Percentiles rank a stretch among this genome's conserved stretches.
Evolutionary conservation across 2,888 invertebrate species (phyloP).

Genomic region (Noctua janthina): DNA sequence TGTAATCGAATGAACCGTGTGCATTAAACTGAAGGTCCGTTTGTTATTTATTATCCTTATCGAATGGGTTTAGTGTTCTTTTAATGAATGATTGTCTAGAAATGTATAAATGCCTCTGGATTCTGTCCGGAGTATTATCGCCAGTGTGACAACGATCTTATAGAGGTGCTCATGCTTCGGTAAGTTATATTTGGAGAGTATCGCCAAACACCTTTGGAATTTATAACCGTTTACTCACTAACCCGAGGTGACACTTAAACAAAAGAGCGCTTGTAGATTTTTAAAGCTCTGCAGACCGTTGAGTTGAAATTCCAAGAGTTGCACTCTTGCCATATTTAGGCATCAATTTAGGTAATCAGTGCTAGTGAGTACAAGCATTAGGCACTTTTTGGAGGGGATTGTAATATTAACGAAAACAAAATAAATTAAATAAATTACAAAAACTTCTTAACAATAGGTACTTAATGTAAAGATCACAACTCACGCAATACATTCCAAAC

Average conservation of each 20-base stretch:
- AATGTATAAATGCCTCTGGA: background rate
- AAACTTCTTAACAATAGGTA: background rate
- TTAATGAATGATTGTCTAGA: background rate
- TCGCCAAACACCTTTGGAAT: no score
- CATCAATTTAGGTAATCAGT: no score
- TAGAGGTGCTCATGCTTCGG: no score
- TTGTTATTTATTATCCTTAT: background rate
- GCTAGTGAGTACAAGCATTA: no score
- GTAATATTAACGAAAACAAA: background rate
- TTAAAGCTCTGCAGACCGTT: no score
- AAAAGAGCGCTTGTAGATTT: no score
- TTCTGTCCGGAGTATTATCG: background rate
- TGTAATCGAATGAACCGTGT: background rate
- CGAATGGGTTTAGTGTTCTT: background rate
- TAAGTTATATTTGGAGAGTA: no score
- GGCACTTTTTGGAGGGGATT: no score
- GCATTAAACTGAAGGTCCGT: background rate
- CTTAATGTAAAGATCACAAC: background rate
- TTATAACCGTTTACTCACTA: no score
- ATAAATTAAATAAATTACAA: background rate
- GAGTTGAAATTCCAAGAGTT: no score
- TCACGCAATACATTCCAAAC: background rate
- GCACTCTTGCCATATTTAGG: no score
- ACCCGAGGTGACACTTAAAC: no score
- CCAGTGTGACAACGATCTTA: background rate